Conservation (phyloP, 2,113 vertebrate species). For the Ciconia stormi region DNA sequence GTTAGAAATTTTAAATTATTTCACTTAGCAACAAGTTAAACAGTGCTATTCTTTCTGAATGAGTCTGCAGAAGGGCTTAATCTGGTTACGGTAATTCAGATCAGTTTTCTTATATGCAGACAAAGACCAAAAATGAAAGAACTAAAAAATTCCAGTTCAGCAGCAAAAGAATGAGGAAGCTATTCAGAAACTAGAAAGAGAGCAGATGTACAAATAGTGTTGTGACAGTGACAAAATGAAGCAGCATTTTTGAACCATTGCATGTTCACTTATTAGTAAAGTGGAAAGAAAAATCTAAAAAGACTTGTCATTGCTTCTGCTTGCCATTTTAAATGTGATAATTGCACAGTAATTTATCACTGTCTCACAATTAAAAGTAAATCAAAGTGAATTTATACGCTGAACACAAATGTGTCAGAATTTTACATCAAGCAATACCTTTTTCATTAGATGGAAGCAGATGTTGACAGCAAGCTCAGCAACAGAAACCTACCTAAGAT, state of each 20-base stretch:
- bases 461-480: background rate
- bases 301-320: constrained; percentile 24
- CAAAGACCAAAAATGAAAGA: background rate
- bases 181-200: background rate
- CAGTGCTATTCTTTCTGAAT: background rate
- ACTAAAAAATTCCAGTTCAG: background rate
- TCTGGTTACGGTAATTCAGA: background rate
- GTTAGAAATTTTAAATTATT: background rate
- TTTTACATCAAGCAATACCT: constrained; percentile 2
- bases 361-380: constrained; percentile 32
- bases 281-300: constrained; percentile 8
- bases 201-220: background rate
- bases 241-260: background rate
- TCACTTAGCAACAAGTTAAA: background rate
- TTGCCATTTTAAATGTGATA: background rate
- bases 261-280: background rate
- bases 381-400: constrained; percentile 27
- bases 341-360: constrained; percentile 46
- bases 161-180: background rate
- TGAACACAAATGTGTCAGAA: constrained; percentile 1
- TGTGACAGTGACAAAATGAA: constrained; percentile 28
- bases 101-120: background rate
- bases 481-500: background rate
- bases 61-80: background rate
- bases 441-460: constrained; percentile 13